Evolutionary conservation across 2,797 vertebrate species (phyloP).

Genomic region (Phataginus tricuspis): DNA sequence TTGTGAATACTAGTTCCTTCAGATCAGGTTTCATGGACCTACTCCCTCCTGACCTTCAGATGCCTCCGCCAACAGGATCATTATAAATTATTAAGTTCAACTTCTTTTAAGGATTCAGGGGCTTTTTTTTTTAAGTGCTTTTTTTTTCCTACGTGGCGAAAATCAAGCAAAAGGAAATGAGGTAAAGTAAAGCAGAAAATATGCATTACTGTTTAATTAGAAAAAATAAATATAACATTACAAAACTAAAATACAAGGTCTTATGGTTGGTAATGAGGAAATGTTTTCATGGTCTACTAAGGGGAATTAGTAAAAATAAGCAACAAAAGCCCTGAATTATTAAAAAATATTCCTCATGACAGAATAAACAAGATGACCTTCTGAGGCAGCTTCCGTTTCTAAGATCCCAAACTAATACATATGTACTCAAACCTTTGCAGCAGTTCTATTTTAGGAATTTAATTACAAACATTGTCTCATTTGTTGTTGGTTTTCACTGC

Average conservation of each 20-base stretch:
- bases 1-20: background rate
- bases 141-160: background rate
- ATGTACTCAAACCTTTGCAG: background rate
- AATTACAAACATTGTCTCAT: slow-evolving; percentile 18
- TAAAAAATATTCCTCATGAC: background rate
- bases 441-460: slow-evolving; percentile 13
- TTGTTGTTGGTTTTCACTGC: background rate
- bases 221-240: background rate
- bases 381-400: background rate
- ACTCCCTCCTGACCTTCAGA: background rate
- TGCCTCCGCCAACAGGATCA: background rate
- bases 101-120: background rate
- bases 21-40: background rate
- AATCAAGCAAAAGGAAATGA: slow-evolving; percentile 47
- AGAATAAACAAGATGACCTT: slow-evolving; percentile 27
- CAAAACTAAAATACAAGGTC: slow-evolving; percentile 41
- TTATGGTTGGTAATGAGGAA: slow-evolving; percentile 2
- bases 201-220: background rate
- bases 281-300: slow-evolving; percentile 46
- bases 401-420: background rate
- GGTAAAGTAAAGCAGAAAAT: slow-evolving; percentile 35
- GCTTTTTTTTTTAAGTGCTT: background rate
- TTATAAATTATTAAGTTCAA: background rate
- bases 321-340: slow-evolving; percentile 41
- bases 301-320: slow-evolving; percentile 36